Conservation (phyloP, 2,888 invertebrate species). For the Papilio demoleus region DNA sequence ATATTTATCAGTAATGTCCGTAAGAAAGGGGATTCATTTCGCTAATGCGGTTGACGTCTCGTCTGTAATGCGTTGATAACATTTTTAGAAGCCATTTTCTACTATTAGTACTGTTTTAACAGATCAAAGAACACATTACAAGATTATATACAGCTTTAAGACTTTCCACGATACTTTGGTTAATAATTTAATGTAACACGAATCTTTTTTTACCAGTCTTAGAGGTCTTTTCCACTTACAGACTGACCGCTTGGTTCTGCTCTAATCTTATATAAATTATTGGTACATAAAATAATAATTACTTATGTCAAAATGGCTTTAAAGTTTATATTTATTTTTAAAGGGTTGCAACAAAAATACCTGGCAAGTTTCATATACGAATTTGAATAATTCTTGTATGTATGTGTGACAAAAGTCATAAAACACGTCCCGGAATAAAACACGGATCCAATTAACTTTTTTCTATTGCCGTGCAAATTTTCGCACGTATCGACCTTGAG, state of each 20-base stretch:
- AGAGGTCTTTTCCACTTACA: background rate
- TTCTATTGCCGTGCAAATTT: conserved; percentile 19
- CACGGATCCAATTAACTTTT: conserved; percentile 33
- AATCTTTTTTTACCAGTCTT: background rate
- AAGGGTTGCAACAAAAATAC: background rate
- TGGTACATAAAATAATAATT: too few species aligned
- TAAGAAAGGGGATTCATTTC: conserved; percentile 61
- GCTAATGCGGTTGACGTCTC: conserved; percentile 64
- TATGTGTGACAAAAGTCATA: conserved; percentile 11
- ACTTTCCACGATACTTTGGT: background rate
- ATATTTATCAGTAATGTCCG: conserved; percentile 49
- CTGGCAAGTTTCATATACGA: background rate
- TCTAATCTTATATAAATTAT: too few species aligned
- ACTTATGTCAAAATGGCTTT: too few species aligned
- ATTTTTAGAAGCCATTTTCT: conserved; percentile 52
- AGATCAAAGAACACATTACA: conserved; percentile 48
- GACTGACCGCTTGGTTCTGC: background rate
- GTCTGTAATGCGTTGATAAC: conserved; percentile 66
- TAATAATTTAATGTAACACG: background rate
- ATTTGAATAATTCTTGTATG: background rate
- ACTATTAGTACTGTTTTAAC: conserved; percentile 50
- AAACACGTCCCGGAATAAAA: conserved; percentile 1
- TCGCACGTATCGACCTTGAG: conserved; percentile 37
- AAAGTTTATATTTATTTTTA: too few species aligned
- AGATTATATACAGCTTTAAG: conserved; percentile 40